Base-by-base conservation (phyloP, 1,140 invertebrate genomes). In the Anastrepha ludens region DNA sequence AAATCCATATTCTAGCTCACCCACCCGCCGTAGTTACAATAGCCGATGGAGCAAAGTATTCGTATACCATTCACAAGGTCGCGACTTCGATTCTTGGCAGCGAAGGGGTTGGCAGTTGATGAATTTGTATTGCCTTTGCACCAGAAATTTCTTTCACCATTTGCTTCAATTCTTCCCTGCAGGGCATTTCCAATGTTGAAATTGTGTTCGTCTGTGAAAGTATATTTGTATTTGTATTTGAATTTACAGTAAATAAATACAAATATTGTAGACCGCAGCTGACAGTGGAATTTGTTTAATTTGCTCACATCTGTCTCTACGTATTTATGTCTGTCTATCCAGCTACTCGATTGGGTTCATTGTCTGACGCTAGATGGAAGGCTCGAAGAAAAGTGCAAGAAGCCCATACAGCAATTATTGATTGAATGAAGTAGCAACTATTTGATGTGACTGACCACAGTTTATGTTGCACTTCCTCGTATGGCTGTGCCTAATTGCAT, bases 281-380 rank as follows among this genome's bases (percentile, higher is more conserved):
- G 74, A 81, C 74, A 81, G 47, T 81, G 74, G 74, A 58, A n/a
- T 81, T 81, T 55, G 47, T 81, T 81, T 81, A 81, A 81, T 81
- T 81, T 81, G 74, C 50, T 55, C 47, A 81, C 74, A 81, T 50
- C 50, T 81, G 74, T 81, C 47, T 81, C n/a, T 17, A 81, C 5
- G 50, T 55, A 55, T 7, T 55, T 55, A 7, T 55, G 50, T 9
- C 9, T 55, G 47, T 17, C 50, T 55, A 55, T 55, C 8, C 17
- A 81, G n/a, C n/a, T 55, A 7, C n/a, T 81, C 50, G 15, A 55
- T 81, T 55, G 47, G n/a, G n/a, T 55, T 81, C 44, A 81, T 81
- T 81, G 74, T 81, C 74, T 55, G 74, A 11, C 41, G 39, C 67
- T 55, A 29, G 5, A 41, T 9, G 74, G 17, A 41, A 55, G 47